Base-by-base conservation (phyloP, 2,113 vertebrate genomes). In the Clarias batrachus region DNA sequence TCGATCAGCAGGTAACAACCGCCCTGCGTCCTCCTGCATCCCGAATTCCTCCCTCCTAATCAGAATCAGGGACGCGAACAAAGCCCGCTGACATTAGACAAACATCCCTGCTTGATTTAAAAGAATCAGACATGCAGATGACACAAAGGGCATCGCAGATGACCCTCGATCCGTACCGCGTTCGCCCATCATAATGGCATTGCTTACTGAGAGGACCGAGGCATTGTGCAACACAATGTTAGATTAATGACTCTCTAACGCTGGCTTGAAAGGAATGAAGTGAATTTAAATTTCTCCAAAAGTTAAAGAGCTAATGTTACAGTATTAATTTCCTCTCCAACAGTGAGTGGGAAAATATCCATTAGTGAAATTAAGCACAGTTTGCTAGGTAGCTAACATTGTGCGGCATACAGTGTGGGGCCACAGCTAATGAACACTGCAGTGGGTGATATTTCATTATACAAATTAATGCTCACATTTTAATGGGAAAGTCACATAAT, bases 381-480 rank as follows among this genome's bases (percentile, higher is more conserved):
- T 97, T 99, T 95, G 98, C 96, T 96, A 98, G 97, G 97, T 98
- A 97, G 98, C 97, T 97, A 98, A 97, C 98, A 97, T 97, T 96
- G 97, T 96, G 96, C 95, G 93, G 95, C 96, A 95, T 98, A 97
- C 97, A 97, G 97, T 96, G 96, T 97, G 96, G 96, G 97, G 97
- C 97, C 97, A 97, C 96, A 96, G 97, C 97, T 99, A 99, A 99
- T 99, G 97, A 99, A 98, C 97, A 96, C 97, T 97, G 98, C 97
- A 97, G 97, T 96, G 97, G 97, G 97, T 97, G 98, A 99, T 99
- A 99, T 99, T 99, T 99, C 98, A 99, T 99, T 98, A 99, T 98
- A 99, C 97, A 99, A 99, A 99, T 99, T 98, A 99, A 99, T 98
- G 98, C 98, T 99, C 98, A 98, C 98, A 98, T 99, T 99, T 99